phyloP scores from a whole-genome alignment of 1,140 invertebrate genomes.

The Musca vetustissima region DNA sequence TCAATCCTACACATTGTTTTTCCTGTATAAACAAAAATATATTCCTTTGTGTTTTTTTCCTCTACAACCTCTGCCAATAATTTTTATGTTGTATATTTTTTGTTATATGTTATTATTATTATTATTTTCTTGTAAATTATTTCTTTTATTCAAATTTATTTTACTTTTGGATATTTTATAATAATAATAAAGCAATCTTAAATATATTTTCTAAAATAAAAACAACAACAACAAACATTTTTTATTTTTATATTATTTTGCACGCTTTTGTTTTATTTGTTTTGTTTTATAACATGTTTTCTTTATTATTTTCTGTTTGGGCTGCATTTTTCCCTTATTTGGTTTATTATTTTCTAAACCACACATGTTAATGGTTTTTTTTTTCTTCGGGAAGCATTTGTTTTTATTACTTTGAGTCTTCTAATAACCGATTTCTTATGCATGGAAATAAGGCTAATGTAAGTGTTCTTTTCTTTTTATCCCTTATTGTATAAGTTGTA shows the following conservation, averaged over 20 bases:
- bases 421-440: not conserved
- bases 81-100: not conserved
- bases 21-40: no score
- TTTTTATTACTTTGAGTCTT: not conserved
- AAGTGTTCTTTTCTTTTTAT: no score
- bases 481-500: no score
- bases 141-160: not conserved
- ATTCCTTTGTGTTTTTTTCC: no score
- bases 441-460: conserved; percentile 1
- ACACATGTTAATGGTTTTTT: not conserved
- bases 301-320: no score
- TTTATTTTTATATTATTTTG: conserved; percentile 32
- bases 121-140: not conserved
- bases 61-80: no score
- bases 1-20: no score
- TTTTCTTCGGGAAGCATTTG: conserved; percentile 12
- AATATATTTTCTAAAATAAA: conserved; percentile 1
- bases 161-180: not conserved
- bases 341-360: not conserved
- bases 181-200: no score
- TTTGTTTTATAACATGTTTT: conserved; percentile 30
- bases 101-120: not conserved
- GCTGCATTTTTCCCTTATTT: conserved; percentile 27
- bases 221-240: not conserved
- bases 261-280: conserved; percentile 44